phyloP scores from a whole-genome alignment of 2,797 vertebrate species.

The Schizopygopsis malacanthus region DNA sequence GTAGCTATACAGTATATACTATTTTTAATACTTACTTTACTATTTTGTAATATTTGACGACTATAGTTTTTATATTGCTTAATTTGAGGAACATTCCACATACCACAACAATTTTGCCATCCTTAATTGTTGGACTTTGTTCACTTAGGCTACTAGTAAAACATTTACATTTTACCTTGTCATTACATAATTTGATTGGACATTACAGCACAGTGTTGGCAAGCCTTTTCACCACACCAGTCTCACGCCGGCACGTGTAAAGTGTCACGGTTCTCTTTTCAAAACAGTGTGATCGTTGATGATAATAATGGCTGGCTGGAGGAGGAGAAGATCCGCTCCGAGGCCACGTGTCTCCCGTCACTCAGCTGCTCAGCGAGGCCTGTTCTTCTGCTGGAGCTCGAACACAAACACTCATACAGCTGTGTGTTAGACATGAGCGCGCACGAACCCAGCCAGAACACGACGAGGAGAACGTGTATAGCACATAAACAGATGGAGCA shows the following conservation, averaged over 20 bases:
- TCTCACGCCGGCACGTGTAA: not conserved
- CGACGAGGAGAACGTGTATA: conserved; percentile 45
- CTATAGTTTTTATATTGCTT: no score
- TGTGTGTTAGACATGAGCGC: conserved; percentile 47
- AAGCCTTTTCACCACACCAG: not conserved
- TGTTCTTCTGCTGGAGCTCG: conserved; percentile 52
- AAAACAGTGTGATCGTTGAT: conserved; percentile 17
- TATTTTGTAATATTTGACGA: not conserved
- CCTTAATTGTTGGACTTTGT: not conserved
- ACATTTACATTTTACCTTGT: not conserved
- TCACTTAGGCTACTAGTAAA: not conserved
- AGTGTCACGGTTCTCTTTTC: not conserved
- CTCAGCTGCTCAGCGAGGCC: conserved; percentile 72
- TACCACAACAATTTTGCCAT: no score
- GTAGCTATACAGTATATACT: not conserved
- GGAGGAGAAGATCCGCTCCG: conserved; percentile 57
- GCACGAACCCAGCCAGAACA: conserved; percentile 37
- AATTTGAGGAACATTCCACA: no score
- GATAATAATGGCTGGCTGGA: conserved; percentile 64
- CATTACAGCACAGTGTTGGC: not conserved
- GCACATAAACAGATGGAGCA: conserved; percentile 20
- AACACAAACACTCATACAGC: conserved; percentile 46
- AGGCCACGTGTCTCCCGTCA: conserved; percentile 72
- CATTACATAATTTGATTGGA: not conserved
- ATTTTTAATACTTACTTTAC: not conserved